These are phyloP conservation scores for Limenitis camilla DNA, from an alignment of 2,888 invertebrate species.

Conservation along the genomic window DNA sequence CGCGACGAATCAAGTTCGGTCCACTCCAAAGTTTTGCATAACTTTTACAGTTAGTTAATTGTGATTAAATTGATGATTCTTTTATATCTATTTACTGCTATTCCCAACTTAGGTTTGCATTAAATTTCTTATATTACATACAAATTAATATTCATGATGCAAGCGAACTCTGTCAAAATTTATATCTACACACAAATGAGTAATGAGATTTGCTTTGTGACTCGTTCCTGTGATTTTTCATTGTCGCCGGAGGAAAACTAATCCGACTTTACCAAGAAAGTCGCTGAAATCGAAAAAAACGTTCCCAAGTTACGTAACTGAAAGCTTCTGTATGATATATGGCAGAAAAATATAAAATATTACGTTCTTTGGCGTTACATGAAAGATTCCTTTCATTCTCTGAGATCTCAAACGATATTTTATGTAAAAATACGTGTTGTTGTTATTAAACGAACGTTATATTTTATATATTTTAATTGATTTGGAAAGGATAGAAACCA, in stretches of 20 bases:
- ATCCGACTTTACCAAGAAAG: conserved; percentile 6
- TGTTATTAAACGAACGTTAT: too few species aligned
- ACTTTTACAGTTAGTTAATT: too few species aligned
- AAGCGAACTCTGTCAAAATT: too few species aligned
- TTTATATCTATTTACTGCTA: too few species aligned
- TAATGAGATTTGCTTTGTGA: conserved; percentile 4
- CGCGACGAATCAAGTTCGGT: too few species aligned
- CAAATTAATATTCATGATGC: too few species aligned
- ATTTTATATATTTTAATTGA: too few species aligned
- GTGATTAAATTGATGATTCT: too few species aligned
- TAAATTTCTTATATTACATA: too few species aligned
- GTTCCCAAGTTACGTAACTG: not conserved
- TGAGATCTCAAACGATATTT: not conserved
- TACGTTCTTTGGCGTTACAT: not conserved
- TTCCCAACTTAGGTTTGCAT: too few species aligned
- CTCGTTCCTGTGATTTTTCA: conserved; percentile 10
- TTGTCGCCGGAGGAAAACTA: conserved; percentile 9
- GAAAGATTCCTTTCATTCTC: not conserved
- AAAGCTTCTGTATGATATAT: not conserved
- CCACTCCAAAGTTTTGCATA: too few species aligned
- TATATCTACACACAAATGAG: conserved; percentile 4
- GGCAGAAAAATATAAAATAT: not conserved
- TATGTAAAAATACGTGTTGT: too few species aligned
- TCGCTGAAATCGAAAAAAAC: conserved; percentile 5
- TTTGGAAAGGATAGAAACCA: not conserved